Evolutionary conservation across 2,113 vertebrate species (phyloP).

Genomic region (Baryphthengus martii): DNA sequence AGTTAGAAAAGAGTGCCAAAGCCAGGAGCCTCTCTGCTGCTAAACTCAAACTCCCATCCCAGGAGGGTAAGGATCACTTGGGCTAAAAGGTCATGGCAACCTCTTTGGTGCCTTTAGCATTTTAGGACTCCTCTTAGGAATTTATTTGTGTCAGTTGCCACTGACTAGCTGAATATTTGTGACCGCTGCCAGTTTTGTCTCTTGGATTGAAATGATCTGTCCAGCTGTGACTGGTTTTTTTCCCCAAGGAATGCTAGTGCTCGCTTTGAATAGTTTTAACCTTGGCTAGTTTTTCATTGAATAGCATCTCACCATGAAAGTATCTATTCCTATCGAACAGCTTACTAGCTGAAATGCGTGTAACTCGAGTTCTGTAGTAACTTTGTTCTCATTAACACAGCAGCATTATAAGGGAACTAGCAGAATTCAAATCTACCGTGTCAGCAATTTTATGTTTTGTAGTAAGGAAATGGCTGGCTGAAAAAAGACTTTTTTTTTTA

Average conservation of each 20-base stretch:
- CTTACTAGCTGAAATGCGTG: neutral
- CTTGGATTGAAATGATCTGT: neutral
- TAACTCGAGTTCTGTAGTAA: neutral
- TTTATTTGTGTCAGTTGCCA: neutral
- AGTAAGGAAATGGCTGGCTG: conserved; percentile 10
- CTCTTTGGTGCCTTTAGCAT: neutral
- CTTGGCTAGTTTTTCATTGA: neutral
- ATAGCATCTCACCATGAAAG: neutral
- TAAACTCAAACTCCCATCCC: neutral
- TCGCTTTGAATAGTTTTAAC: neutral
- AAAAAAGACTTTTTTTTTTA: neutral
- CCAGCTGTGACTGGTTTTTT: neutral
- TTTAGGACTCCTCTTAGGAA: neutral
- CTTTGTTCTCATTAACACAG: neutral
- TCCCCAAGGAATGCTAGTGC: neutral
- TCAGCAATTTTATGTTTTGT: conserved; percentile 33
- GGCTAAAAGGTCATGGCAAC: neutral
- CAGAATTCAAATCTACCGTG: neutral
- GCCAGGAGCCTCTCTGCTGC: neutral
- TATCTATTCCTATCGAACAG: neutral
- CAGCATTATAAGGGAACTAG: neutral
- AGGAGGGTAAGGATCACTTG: neutral
- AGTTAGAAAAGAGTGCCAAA: neutral
- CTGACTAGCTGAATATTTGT: neutral
- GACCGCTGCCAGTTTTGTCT: neutral